Conservation (phyloP, 2,113 vertebrate genomes). For the Monarcha castaneiventris region DNA sequence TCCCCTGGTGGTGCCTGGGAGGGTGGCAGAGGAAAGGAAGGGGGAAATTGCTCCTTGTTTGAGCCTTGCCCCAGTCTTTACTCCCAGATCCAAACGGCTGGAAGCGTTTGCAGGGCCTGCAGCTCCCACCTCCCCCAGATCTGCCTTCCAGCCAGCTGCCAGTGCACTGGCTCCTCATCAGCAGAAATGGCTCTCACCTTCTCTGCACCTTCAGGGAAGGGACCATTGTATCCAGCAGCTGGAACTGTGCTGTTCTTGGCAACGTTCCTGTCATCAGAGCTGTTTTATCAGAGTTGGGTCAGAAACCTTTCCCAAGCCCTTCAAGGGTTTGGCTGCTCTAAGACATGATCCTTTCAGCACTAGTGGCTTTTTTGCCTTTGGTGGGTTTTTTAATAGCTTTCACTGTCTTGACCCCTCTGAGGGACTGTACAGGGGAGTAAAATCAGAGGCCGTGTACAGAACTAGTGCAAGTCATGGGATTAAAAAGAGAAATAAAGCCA, state of each 20-base stretch:
- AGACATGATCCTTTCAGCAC: not conserved
- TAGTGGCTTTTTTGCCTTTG: not conserved
- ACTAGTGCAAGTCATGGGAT: not conserved
- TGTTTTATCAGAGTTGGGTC: not conserved
- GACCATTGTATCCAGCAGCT: not conserved
- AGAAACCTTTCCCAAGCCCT: not conserved
- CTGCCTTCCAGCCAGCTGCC: not conserved
- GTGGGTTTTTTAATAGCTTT: not conserved
- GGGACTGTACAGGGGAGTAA: not conserved
- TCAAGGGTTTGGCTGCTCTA: not conserved
- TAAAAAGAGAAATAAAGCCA: not conserved
- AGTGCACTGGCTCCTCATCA: not conserved
- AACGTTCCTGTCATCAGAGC: not conserved
- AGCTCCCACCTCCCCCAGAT: not conserved
- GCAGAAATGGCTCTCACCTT: not conserved
- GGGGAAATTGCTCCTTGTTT: accelerated
- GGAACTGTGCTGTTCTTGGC: not conserved
- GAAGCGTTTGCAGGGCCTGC: not conserved
- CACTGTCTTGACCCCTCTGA: not conserved
- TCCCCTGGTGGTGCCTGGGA: not conserved
- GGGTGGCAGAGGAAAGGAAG: not conserved
- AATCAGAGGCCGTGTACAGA: not conserved
- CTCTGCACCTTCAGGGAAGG: not conserved
- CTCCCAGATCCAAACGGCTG: accelerated
- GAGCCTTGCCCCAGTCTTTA: not conserved